Evolutionary conservation across 1,140 invertebrate genomes (phyloP), one percentile per base, ranked within the genome.

Genomic region (Maniola jurtina): DNA sequence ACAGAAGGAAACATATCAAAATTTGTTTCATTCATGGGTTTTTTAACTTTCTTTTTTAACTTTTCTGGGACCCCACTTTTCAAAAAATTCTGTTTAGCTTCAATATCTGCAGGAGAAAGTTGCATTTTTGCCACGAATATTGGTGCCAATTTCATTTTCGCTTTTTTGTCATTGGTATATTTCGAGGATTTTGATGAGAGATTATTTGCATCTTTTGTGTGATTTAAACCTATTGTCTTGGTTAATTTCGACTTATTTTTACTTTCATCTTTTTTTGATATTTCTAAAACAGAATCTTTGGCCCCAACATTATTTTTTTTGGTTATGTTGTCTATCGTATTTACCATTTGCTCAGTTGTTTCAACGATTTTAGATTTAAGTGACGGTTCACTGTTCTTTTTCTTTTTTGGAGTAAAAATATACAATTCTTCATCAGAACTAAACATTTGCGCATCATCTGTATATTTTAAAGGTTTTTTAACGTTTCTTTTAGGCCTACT

Each of bases 61-160:
- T 91, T 88, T 50, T 92, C 92, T 3, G 93, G 93, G 3, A 93
- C 88, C 7, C 92, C 93, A 67, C 93, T 94, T 14, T 92, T 82
- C 5, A 94, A 78, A 81, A 94, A 94, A 42, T 91, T 91, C 67
- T 92, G 90, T 73, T 92, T 93, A n/a, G 93, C 93, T 73, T 92
- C 91, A 45, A 92, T 61, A 15, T 84, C 79, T 48, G 73, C 83
- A 16, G 84, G 84, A 91, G 92, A 91, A 5, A 91, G 71, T 72
- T 91, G 89, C 38, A 90, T 87, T 85, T 93, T 94, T 10, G 91
- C 74, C 14, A 89, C 65, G 82, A 94, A 94, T n/a, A 94, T 86
- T n/a, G 93, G 93, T 8, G 93, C 93, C 47, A 94, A 76, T 76
- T 89, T 87, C 15, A 63, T 42, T 59, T n/a, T n/a, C n/a, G 55